Evolutionary conservation across 2,797 vertebrate genomes (phyloP), one percentile per base, ranked within the genome.

Genomic region (Lophius americanus): DNA sequence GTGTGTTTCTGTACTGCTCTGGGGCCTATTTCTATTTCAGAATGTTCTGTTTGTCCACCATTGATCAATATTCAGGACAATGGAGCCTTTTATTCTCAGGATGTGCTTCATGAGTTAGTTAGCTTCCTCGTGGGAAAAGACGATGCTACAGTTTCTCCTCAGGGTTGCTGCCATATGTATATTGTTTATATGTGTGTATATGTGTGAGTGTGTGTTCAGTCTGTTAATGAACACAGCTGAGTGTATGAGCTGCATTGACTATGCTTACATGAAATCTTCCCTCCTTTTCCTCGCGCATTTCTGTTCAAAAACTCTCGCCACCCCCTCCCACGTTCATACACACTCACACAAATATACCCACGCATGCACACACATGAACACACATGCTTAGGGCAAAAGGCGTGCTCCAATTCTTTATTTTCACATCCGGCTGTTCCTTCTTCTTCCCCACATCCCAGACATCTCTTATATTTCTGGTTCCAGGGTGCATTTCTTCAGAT

Each of bases 31-130:
- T 78, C 44, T 76, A 13, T 81, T 84, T 78, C 44, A 52, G 70
- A 78, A 55, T 58, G 65, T 68, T 78, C 69, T 75, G 82, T 86
- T 85, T 82, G n/a, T 83, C 80, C 60, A 67, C 75, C 71, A 81
- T 84, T 77, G 78, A 86, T 89, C 87, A 77, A 87, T 89, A 86
- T 84, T 82, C 75, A 78, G 73, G 59, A 60, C 68, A 78, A 62
- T 67, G 68, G 60, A 72, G 83, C 75, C 77, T 86, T 88, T 85
- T 82, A 77, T 84, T 76, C 57, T 81, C 80, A 77, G 66, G 50
- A 73, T 54, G 66, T 0, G 47, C 71, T 79, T 72, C 81, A 69
- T 63, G 72, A 89, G 73, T 82, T 79, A 71, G 76, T 89, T 73
- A 70, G 64, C 54, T 32, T 68, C 65, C 86, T 83, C 86, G 59